A percentile compares a stretch with the other conserved stretches of the same genome.
Evolutionary conservation across 2,797 vertebrate species (phyloP).

Genomic region (Falco rusticolus): DNA sequence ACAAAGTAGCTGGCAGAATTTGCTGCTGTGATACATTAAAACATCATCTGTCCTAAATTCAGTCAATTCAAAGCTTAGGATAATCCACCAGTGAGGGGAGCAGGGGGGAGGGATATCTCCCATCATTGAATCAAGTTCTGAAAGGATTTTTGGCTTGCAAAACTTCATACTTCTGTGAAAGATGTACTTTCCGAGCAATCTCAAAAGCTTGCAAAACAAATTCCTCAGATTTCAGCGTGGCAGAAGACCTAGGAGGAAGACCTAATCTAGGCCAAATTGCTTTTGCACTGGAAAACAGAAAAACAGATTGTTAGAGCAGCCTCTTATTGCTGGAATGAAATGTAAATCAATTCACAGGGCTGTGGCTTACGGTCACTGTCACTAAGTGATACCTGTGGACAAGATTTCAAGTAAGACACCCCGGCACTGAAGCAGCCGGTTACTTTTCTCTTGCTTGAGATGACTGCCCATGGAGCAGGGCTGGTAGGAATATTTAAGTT

Average conservation of each 20-base stretch:
- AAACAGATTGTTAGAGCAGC: not conserved
- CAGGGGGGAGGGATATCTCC: not conserved
- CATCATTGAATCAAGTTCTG: fast-evolving
- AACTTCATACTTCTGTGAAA: not conserved
- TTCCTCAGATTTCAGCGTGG: not conserved
- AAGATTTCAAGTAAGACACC: not conserved
- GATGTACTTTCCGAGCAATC: not conserved
- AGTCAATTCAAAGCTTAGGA: not conserved
- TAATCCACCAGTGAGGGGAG: not conserved
- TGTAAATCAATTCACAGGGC: not conserved
- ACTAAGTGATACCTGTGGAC: fast-evolving
- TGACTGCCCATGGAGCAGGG: not conserved
- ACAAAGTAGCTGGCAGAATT: not conserved
- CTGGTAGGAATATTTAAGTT: not conserved
- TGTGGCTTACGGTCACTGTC: not conserved
- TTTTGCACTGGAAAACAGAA: not conserved
- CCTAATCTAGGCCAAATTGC: not conserved
- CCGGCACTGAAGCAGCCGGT: not conserved
- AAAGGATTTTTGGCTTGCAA: not conserved
- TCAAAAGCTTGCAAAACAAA: conserved; percentile 20
- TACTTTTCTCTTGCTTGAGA: not conserved
- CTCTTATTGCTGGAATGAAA: not conserved
- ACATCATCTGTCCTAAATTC: not conserved
- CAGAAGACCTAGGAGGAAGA: not conserved
- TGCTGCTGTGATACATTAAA: not conserved